phyloP scores from a whole-genome alignment of 2,797 vertebrate genomes.

The Muscicapa striata region DNA sequence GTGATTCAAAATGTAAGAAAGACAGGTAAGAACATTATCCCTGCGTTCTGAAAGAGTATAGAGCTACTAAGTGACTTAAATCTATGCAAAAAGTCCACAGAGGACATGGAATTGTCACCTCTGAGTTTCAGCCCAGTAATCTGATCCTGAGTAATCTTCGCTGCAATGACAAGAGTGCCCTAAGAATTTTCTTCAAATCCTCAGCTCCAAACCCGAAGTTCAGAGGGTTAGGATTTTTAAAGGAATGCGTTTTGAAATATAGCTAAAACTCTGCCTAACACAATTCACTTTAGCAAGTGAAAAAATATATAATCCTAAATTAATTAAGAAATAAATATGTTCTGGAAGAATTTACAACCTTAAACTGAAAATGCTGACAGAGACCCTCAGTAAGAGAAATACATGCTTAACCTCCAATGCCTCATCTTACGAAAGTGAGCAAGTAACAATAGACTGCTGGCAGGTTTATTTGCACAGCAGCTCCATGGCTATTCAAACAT shows the following conservation, averaged over 20 bases:
- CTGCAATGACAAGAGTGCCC: neutral
- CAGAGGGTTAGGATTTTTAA: neutral
- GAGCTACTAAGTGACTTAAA: neutral
- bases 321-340: neutral
- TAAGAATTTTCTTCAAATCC: neutral
- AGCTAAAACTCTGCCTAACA: neutral
- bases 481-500: neutral
- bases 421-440: neutral
- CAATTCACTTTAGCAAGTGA: neutral
- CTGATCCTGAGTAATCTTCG: neutral
- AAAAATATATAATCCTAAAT: neutral
- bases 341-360: neutral
- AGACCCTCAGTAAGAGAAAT: neutral
- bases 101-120: neutral
- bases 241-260: neutral
- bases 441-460: neutral
- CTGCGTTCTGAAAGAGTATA: neutral
- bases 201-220: neutral
- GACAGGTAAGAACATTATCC: neutral
- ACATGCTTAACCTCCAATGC: neutral
- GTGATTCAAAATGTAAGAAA: neutral
- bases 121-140: neutral
- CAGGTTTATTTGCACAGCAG: neutral
- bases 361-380: neutral
- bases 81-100: neutral